Evolutionary conservation across 2,797 vertebrate species (phyloP).

Genomic region (Staurois parvus): DNA sequence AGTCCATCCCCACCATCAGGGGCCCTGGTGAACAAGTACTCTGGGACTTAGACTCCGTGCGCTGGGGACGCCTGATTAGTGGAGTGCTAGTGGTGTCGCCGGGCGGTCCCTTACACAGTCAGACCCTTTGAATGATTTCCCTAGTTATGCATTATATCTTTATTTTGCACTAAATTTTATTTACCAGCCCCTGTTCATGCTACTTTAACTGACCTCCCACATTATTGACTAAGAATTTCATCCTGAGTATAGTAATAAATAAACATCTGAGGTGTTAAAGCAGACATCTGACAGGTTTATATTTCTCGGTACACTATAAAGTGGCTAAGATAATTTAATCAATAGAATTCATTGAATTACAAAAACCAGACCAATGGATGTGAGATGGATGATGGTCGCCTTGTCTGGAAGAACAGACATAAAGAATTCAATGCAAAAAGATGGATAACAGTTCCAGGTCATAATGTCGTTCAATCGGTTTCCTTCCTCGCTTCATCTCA

Average conservation of each 20-base stretch:
- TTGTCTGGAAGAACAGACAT: constrained; percentile 3
- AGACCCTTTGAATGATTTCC: background rate
- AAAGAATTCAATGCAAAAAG: constrained; percentile 9
- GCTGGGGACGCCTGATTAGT: too few relatives aligned
- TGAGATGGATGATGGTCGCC: constrained; percentile 7
- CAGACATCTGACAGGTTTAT: background rate
- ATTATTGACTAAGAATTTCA: background rate
- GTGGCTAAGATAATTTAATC: constrained; percentile 24
- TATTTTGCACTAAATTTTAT: too few relatives aligned
- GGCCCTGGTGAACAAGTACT: too few relatives aligned
- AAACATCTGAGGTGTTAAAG: background rate
- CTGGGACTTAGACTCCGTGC: too few relatives aligned
- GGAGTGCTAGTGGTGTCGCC: too few relatives aligned
- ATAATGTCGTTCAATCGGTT: constrained; percentile 5
- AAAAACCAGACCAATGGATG: background rate
- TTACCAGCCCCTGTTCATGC: too few relatives aligned
- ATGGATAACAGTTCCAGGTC: constrained; percentile 13
- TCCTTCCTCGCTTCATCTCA: background rate
- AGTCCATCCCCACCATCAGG: too few relatives aligned
- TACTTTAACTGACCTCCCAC: background rate
- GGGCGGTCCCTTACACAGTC: too few relatives aligned
- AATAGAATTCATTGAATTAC: background rate
- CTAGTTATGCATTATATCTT: background rate
- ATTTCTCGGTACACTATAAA: background rate
- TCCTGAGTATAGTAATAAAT: background rate